Percentiles rank a stretch among this genome's conserved stretches.
Conservation (phyloP, 2,113 vertebrate species). For the Anoplopoma fimbria region DNA sequence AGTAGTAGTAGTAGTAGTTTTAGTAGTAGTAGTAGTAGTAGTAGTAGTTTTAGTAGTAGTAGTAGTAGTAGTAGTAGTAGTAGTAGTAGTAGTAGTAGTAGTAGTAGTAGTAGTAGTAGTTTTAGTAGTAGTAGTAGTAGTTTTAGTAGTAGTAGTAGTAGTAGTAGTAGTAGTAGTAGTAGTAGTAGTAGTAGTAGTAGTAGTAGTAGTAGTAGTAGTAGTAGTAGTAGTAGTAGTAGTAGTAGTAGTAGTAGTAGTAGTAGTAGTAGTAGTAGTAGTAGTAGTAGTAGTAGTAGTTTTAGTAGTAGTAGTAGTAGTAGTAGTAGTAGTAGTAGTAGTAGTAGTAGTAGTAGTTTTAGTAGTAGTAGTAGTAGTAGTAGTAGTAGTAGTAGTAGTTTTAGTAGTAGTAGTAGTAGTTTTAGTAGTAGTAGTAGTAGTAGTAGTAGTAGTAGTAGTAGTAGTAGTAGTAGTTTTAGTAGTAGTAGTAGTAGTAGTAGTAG, state of each 20-base stretch:
- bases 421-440: neutral
- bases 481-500: neutral
- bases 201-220: neutral
- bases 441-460: neutral
- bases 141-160: no score
- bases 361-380: neutral
- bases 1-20: no score
- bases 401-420: neutral
- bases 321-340: neutral
- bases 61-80: neutral
- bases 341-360: neutral
- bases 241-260: neutral
- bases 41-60: neutral
- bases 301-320: no score
- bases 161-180: neutral
- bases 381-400: neutral
- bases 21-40: no score
- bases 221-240: neutral
- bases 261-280: no score
- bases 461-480: neutral
- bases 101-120: neutral
- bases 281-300: no score
- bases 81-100: neutral
- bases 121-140: no score
- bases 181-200: neutral